Percentiles rank a stretch among this genome's conserved stretches.
phyloP scores from a whole-genome alignment of 2,888 invertebrate genomes.

The Chaitophorus viminalis region DNA sequence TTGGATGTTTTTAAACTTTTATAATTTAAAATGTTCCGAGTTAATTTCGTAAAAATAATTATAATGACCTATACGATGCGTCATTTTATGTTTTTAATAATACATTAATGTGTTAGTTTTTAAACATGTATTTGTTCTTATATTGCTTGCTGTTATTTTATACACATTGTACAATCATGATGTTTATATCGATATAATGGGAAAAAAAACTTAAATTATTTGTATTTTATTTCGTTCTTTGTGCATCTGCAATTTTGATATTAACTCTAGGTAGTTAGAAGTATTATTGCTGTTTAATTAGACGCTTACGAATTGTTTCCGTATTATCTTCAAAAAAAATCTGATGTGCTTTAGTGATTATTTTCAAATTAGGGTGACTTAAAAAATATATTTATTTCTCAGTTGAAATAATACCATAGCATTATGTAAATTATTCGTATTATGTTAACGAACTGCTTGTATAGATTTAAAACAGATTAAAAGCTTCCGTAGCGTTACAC shows the following conservation, averaged over 20 bases:
- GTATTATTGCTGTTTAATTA: slow-evolving; percentile 40
- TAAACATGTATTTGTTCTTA: not conserved
- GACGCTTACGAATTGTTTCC: slow-evolving; percentile 16
- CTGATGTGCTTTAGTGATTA: slow-evolving; percentile 43
- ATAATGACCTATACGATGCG: not conserved
- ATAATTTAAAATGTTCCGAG: slow-evolving; percentile 4
- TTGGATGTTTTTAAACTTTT: slow-evolving; percentile 51
- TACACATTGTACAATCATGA: not conserved
- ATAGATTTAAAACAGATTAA: slow-evolving; percentile 55
- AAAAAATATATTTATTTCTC: not conserved
- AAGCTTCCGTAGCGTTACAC: slow-evolving; percentile 41
- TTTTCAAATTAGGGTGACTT: slow-evolving; percentile 47
- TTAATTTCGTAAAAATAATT: slow-evolving; percentile 48
- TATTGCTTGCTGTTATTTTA: not conserved
- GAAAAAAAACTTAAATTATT: not conserved
- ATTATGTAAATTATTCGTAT: slow-evolving; percentile 54
- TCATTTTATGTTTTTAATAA: not conserved
- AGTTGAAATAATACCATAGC: slow-evolving; percentile 35
- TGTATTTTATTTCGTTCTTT: not conserved
- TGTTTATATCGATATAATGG: not conserved
- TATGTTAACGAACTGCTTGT: slow-evolving; percentile 32
- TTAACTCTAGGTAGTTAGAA: not conserved
- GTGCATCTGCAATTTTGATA: not conserved
- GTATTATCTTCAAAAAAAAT: slow-evolving; percentile 34
- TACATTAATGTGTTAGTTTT: not conserved